Percentiles rank a stretch among this genome's conserved stretches.
These are phyloP conservation scores for Panzeria rudis DNA, from an alignment of 2,888 invertebrate species.

Conservation along the genomic window DNA sequence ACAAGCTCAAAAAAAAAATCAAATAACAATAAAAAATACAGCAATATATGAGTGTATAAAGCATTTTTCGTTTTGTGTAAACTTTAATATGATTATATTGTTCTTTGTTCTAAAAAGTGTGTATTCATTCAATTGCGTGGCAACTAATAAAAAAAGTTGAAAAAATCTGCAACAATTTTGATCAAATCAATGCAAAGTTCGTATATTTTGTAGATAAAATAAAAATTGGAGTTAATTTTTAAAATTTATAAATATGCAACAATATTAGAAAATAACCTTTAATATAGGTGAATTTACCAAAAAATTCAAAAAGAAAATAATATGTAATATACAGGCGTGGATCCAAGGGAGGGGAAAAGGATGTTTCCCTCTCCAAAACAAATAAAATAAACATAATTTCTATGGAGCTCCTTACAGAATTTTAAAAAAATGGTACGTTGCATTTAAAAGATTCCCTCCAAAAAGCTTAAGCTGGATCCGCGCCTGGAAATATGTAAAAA, in stretches of 20 bases:
- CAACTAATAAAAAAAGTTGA: background rate
- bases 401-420: too few species aligned
- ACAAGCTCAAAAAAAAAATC: slow-evolving; percentile 5
- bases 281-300: too few species aligned
- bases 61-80: background rate
- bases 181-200: slow-evolving; percentile 50
- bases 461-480: too few species aligned
- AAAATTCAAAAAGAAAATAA: too few species aligned
- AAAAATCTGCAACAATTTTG: slow-evolving; percentile 15
- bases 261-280: too few species aligned
- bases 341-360: too few species aligned
- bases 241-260: background rate
- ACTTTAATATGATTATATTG: slow-evolving; percentile 24
- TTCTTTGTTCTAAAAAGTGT: slow-evolving; percentile 39
- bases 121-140: slow-evolving; percentile 41
- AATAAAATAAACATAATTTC: too few species aligned
- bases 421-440: too few species aligned
- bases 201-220: background rate
- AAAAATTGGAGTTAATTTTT: background rate
- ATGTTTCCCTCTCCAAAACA: too few species aligned
- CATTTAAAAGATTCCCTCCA: too few species aligned
- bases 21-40: slow-evolving; percentile 30
- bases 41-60: slow-evolving; percentile 20
- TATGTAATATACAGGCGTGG: too few species aligned
- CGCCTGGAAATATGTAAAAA: too few species aligned